phyloP scores from a whole-genome alignment of 2,797 vertebrate genomes.

The Austrolebias charrua region DNA sequence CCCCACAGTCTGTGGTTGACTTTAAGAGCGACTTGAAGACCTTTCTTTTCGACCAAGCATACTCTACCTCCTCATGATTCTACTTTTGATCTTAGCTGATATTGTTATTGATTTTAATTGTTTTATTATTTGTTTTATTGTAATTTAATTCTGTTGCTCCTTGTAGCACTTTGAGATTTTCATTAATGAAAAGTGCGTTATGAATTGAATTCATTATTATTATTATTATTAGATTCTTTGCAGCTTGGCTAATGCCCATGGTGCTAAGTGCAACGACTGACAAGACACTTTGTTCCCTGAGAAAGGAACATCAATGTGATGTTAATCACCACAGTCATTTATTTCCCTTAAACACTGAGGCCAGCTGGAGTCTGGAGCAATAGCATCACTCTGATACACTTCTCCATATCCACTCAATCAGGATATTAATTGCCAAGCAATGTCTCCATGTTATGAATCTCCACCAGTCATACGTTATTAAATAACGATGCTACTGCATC shows the following conservation, averaged over 20 bases:
- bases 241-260: conserved; percentile 46
- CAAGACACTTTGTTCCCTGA: conserved; percentile 56
- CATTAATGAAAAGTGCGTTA: too few relatives aligned
- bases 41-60: too few relatives aligned
- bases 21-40: too few relatives aligned
- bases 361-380: conserved; percentile 66
- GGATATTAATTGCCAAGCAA: conserved; percentile 75
- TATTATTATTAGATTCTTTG: conserved; percentile 46
- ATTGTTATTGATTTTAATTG: too few relatives aligned
- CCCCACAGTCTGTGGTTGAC: too few relatives aligned
- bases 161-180: too few relatives aligned
- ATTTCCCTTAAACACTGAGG: conserved; percentile 67
- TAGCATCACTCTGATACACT: conserved; percentile 54
- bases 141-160: too few relatives aligned
- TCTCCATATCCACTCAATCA: conserved; percentile 63
- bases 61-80: too few relatives aligned
- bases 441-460: conserved; percentile 71
- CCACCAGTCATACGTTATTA: conserved; percentile 69
- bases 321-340: conserved; percentile 71
- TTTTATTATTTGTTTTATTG: too few relatives aligned
- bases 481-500: conserved; percentile 70
- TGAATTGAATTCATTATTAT: too few relatives aligned
- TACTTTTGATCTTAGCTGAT: too few relatives aligned
- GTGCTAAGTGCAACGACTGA: conserved; percentile 56
- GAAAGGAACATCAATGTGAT: conserved; percentile 62